Evolutionary conservation across 2,888 invertebrate genomes (phyloP), one percentile per base, ranked within the genome.

Genomic region (Iphiclides podalirius): DNA sequence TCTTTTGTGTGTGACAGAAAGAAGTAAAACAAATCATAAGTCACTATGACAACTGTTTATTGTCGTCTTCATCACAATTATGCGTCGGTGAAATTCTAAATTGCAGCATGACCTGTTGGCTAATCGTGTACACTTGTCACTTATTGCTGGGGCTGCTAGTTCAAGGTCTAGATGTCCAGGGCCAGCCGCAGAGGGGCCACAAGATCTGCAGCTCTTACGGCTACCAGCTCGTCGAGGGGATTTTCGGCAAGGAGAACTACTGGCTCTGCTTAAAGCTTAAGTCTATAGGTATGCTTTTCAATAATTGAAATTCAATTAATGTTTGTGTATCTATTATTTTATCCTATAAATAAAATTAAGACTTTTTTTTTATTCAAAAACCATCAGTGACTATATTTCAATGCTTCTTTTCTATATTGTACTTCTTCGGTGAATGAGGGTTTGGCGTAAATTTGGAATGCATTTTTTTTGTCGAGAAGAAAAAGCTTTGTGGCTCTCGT

Each of bases 191-290:
- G 7, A 55, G 44, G 16, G 54, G 56, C 1, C 35, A 56, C 3
- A 53, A 41, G 6, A 47, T 62, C 1, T 71, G 70, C 47, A 61
- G 47, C n/a, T 53, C 58, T 0, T 55, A 61, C 4, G 84, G 80
- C 0, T 72, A 76, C 47, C 58, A 63, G 9, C 49, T 80, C 6
- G 52, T 82, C 0, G 60, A 71, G 37, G 85, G 71, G 0, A 78
- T 64, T 49, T 87, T 87, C 44, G 78, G 77, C 1, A 68, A 64
- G 1, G 80, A 85, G 52, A 57, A 47, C 0, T 72, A 84, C 55
- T 57, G 67, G 54, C 62, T 87, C 2, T 86, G 86, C 44, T 59
- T 84, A 47, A 78, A 72, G 51, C 53, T 67, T 36, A 62, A 63
- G 16, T 57, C 72, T 14, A 67, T 81, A 53, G 73, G 83, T 82